These are phyloP conservation scores for Dicrostonyx torquatus DNA, from an alignment of 2,797 vertebrate genomes.

Conservation along the genomic window DNA sequence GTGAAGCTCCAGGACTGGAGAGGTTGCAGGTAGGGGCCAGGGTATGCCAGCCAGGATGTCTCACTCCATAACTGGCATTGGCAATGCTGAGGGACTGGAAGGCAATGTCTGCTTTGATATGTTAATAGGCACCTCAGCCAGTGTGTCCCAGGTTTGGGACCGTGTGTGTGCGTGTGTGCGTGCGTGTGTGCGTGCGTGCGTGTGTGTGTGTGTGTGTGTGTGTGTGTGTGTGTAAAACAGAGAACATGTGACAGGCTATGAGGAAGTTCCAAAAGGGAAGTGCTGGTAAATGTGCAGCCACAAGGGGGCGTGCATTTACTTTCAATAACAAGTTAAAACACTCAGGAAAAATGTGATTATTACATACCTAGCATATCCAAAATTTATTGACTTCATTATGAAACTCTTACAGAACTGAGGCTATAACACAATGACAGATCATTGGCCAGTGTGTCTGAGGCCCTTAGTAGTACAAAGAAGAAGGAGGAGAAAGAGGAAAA, in stretches of 20 bases:
- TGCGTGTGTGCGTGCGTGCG: not conserved
- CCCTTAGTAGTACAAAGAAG: not conserved
- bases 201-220: not conserved
- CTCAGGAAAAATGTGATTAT: not conserved
- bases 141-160: not conserved
- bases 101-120: not conserved
- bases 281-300: not conserved
- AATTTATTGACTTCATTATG: not conserved
- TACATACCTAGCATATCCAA: not conserved
- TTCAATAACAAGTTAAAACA: constrained; percentile 13
- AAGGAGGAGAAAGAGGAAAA: not conserved
- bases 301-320: not conserved
- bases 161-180: not conserved
- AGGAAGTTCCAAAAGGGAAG: not conserved
- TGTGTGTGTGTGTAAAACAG: not conserved
- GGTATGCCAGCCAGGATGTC: not conserved
- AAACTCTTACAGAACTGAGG: not conserved
- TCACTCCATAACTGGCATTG: not conserved
- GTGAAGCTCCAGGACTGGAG: too few species aligned
- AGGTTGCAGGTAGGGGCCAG: not conserved
- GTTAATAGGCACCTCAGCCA: not conserved
- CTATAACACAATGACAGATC: not conserved
- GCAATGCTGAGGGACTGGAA: not conserved
- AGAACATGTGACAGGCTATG: not conserved
- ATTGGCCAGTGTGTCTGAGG: not conserved